These are phyloP conservation scores for Cremastobaeus sp. DNA, from an alignment of 2,888 invertebrate genomes.

Conservation along the genomic window DNA sequence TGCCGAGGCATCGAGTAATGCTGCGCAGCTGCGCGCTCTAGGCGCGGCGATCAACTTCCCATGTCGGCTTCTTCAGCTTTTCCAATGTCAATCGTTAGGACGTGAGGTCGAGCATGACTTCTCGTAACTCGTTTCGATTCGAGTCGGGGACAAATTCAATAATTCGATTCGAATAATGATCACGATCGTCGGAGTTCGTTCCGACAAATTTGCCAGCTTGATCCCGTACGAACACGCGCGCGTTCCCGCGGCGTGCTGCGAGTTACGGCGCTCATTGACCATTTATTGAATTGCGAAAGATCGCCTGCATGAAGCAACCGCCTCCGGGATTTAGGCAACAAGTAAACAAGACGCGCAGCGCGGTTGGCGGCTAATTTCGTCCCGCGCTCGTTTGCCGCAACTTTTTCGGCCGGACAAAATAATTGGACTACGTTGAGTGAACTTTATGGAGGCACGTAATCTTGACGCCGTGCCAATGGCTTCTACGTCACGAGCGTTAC, in stretches of 20 bases:
- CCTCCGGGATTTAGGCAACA: not conserved
- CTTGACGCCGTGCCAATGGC: conserved; percentile 62
- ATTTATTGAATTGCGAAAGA: too few relatives aligned
- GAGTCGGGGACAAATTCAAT: conserved; percentile 28
- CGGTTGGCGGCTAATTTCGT: conserved; percentile 30
- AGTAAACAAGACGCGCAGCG: conserved; percentile 3
- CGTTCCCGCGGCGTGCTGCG: too few relatives aligned
- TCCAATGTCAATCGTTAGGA: conserved; percentile 57
- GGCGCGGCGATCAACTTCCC: conserved; percentile 39
- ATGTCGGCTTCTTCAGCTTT: conserved; percentile 47
- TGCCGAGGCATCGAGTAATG: not conserved
- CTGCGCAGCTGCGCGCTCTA: conserved; percentile 19
- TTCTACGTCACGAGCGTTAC: conserved; percentile 42
- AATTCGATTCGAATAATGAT: conserved; percentile 15
- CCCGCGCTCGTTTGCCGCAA: conserved; percentile 41
- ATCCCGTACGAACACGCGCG: too few relatives aligned
- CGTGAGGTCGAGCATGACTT: conserved; percentile 56
- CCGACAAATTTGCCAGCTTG: too few relatives aligned
- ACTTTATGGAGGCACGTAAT: conserved; percentile 57
- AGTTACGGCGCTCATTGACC: too few relatives aligned
- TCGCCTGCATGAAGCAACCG: too few relatives aligned
- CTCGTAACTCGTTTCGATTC: conserved; percentile 38
- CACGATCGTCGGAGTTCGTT: not conserved
- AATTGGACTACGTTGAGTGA: conserved; percentile 53
- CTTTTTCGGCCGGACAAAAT: conserved; percentile 48